Conservation (phyloP, 2,888 invertebrate genomes). For the Mechanitis messenoides region DNA sequence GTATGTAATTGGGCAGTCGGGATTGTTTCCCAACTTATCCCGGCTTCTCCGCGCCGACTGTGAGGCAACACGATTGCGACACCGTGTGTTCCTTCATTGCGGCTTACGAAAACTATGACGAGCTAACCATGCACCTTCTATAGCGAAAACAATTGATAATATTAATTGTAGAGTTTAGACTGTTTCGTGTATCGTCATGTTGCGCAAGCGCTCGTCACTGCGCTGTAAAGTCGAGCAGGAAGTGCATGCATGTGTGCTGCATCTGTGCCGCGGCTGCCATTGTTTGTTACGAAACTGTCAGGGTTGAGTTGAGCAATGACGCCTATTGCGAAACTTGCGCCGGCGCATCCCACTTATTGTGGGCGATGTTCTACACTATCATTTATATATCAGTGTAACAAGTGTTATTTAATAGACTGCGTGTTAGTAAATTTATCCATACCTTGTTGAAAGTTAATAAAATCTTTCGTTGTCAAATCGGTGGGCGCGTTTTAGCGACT, state of each 20-base stretch:
- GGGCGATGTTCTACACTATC: conserved; percentile 51
- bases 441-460: neutral
- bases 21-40: conserved; percentile 75
- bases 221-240: conserved; percentile 70
- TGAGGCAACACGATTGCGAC: conserved; percentile 71
- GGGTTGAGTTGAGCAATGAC: conserved; percentile 72
- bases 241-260: conserved; percentile 73
- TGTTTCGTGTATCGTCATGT: conserved; percentile 54
- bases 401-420: conserved; percentile 17
- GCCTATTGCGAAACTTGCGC: conserved; percentile 61
- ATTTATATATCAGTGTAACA: conserved; percentile 21
- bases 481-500: conserved; percentile 13
- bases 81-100: conserved; percentile 71
- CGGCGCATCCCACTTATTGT: conserved; percentile 69
- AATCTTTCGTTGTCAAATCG: conserved; percentile 2
- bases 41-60: conserved; percentile 58
- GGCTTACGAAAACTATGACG: conserved; percentile 74
- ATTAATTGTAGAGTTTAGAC: conserved; percentile 31
- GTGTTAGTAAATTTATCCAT: no score
- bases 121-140: conserved; percentile 50
- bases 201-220: conserved; percentile 64
- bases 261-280: conserved; percentile 68
- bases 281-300: conserved; percentile 73
- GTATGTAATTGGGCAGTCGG: conserved; percentile 69
- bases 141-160: conserved; percentile 43